These are phyloP conservation scores for Centroberyx gerrardi DNA, from an alignment of 2,797 vertebrate species.

Conservation along the genomic window DNA sequence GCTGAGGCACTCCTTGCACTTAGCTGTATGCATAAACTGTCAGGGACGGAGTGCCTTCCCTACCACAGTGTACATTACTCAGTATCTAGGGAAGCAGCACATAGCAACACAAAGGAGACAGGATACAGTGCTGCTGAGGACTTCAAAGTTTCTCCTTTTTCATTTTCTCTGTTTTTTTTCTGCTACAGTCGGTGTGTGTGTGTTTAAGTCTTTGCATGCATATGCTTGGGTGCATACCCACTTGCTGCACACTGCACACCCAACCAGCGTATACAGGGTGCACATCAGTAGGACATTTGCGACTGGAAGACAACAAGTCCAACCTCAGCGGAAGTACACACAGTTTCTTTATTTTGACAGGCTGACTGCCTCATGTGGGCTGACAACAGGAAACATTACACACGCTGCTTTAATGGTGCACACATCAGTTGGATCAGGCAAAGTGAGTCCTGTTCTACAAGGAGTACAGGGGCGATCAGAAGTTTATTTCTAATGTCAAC, in stretches of 20 bases:
- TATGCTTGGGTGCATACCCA: not conserved
- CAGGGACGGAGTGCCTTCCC: not conserved
- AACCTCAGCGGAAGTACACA: no score
- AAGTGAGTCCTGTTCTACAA: conserved; percentile 2
- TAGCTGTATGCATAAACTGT: not conserved
- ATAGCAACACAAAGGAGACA: not conserved
- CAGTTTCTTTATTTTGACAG: no score
- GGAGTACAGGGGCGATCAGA: conserved; percentile 6
- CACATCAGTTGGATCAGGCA: conserved; percentile 10
- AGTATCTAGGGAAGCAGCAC: not conserved
- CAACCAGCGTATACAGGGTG: not conserved
- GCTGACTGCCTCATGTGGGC: no score
- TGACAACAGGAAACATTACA: not conserved
- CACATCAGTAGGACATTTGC: not conserved
- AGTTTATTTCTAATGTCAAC: conserved; percentile 33
- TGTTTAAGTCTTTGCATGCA: not conserved
- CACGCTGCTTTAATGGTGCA: not conserved
- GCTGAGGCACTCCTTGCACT: not conserved
- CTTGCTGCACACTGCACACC: not conserved
- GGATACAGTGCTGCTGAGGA: not conserved
- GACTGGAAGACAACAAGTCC: no score
- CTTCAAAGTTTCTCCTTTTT: not conserved
- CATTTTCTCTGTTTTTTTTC: not conserved
- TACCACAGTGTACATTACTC: not conserved
- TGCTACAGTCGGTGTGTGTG: not conserved